These are phyloP conservation scores for Synergus gifuensis DNA, from an alignment of 2,888 invertebrate species.

Conservation along the genomic window DNA sequence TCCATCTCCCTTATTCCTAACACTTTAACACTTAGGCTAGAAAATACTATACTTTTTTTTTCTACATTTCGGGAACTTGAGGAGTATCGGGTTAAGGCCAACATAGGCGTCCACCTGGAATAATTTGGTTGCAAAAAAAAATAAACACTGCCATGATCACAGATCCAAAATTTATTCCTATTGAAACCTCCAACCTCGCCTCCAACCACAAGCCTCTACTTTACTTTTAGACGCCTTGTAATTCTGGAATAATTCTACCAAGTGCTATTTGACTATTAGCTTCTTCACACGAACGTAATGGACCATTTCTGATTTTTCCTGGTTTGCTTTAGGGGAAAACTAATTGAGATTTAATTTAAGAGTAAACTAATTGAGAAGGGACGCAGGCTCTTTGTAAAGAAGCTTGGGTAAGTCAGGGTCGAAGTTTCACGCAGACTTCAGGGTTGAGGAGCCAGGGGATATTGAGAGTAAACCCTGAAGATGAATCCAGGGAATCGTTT, in stretches of 20 bases:
- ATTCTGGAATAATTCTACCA: neutral
- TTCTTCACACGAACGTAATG: slow-evolving; percentile 8
- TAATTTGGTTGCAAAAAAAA: slow-evolving; percentile 9
- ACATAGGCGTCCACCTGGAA: slow-evolving; percentile 46
- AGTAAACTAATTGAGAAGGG: slow-evolving; percentile 41
- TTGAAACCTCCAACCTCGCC: neutral
- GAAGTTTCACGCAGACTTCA: slow-evolving; percentile 46
- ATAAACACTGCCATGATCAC: slow-evolving; percentile 10
- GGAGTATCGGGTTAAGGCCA: slow-evolving; percentile 52
- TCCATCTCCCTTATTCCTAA: slow-evolving; percentile 42
- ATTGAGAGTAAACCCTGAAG: slow-evolving; percentile 51
- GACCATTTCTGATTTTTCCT: slow-evolving; percentile 1
- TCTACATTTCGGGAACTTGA: slow-evolving; percentile 48
- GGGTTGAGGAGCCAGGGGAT: slow-evolving; percentile 47
- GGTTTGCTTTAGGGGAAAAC: slow-evolving; percentile 32
- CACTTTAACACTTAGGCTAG: slow-evolving; percentile 34
- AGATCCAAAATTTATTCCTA: slow-evolving; percentile 24
- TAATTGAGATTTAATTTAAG: slow-evolving; percentile 44
- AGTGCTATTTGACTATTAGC: slow-evolving; percentile 4
- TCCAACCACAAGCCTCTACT: neutral
- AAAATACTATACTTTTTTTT: slow-evolving; percentile 34
- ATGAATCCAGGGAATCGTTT: slow-evolving; percentile 58
- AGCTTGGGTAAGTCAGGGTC: slow-evolving; percentile 43
- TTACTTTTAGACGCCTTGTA: neutral
- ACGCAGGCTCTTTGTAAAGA: slow-evolving; percentile 44